phyloP scores from a whole-genome alignment of 37 sponge, comb jelly and placozoan genomes.

The Aphrocallistes beatrix region DNA sequence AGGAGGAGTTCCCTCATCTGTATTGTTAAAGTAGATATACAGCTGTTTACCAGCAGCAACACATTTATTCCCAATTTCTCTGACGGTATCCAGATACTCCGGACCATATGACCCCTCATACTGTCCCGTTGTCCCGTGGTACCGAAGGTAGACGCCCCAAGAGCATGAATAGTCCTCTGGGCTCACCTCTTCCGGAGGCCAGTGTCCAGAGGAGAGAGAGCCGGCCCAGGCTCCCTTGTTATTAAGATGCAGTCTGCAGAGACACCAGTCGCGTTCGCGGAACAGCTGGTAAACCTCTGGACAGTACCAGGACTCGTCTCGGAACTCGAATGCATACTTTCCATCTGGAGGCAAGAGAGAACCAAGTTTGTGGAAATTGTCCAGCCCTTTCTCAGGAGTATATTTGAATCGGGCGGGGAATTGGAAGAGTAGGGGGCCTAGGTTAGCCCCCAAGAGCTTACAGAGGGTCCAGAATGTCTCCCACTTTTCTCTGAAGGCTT shows the following conservation, averaged over 20 bases:
- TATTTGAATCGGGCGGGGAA: not conserved
- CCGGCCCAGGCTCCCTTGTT: not conserved
- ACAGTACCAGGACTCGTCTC: not conserved
- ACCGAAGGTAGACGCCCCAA: slow-evolving; percentile 1
- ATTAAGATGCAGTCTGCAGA: not conserved
- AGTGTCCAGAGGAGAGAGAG: not conserved
- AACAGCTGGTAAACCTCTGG: not conserved
- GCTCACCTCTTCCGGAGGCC: not conserved
- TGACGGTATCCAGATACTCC: not conserved
- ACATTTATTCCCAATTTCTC: not conserved
- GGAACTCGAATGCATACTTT: not conserved
- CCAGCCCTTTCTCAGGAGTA: not conserved
- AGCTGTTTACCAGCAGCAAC: not conserved
- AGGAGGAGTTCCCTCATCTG: not conserved
- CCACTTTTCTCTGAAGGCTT: not conserved
- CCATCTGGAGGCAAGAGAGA: not conserved
- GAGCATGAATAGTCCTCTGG: not conserved
- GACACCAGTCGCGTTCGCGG: not conserved
- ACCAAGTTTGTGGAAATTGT: not conserved
- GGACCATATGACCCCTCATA: slow-evolving; percentile 2
- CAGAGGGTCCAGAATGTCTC: not conserved
- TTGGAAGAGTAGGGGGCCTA: slow-evolving; percentile 6
- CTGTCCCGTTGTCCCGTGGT: not conserved
- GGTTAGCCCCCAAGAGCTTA: not conserved
- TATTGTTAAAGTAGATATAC: not conserved